Conservation (phyloP, 2,888 invertebrate genomes). For the Noctua janthe region DNA sequence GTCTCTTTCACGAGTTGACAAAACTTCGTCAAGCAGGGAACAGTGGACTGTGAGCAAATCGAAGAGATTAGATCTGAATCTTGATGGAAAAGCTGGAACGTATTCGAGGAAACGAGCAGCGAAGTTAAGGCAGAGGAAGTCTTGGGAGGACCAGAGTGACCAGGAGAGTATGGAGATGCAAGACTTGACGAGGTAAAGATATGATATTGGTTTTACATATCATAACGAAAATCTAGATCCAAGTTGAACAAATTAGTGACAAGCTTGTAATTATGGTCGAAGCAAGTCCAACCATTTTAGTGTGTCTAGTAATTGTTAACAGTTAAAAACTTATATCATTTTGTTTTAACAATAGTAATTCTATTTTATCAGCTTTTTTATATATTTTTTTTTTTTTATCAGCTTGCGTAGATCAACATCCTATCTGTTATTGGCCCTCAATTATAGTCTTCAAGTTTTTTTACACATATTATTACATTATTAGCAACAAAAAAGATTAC, state of each 20-base stretch:
- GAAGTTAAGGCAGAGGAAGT: slow-evolving; percentile 89
- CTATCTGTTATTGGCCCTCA: background rate
- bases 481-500: slow-evolving; percentile 8
- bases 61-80: slow-evolving; percentile 84
- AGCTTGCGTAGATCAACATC: background rate
- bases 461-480: background rate
- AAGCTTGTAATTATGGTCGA: background rate
- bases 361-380: no score
- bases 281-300: background rate
- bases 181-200: slow-evolving; percentile 90
- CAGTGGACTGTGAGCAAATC: slow-evolving; percentile 85
- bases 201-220: slow-evolving; percentile 5
- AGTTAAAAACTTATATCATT: background rate
- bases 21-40: slow-evolving; percentile 87
- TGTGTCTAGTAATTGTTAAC: background rate
- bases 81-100: slow-evolving; percentile 87
- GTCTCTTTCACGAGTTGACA: slow-evolving; percentile 82
- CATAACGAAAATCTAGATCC: background rate
- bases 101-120: slow-evolving; percentile 88
- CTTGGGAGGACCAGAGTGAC: slow-evolving; percentile 94
- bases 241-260: background rate
- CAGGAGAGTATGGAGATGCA: slow-evolving; percentile 93
- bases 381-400: no score
- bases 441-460: background rate
- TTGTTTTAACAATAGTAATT: background rate